Evolutionary conservation across 92 coral and sea anemone species (phyloP).

Genomic region (Zoanthus sociatus): DNA sequence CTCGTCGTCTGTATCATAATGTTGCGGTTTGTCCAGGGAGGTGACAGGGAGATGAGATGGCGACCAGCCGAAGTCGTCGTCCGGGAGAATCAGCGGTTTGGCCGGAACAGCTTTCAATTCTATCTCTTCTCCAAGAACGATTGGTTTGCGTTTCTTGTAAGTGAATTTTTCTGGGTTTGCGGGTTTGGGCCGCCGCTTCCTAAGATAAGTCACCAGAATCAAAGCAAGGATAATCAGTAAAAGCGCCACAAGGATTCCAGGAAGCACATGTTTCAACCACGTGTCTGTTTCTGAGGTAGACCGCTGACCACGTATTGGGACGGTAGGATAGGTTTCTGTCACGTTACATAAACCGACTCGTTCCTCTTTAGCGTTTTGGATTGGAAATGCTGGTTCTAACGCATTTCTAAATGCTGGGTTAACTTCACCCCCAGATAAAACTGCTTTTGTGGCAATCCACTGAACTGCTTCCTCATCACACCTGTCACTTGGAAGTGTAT

Average conservation of each 20-base stretch:
- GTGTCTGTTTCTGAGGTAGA: constrained; percentile 60
- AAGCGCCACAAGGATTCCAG: constrained; percentile 73
- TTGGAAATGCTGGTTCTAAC: constrained; percentile 72
- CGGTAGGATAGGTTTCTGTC: constrained; percentile 51
- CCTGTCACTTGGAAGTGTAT: constrained; percentile 75
- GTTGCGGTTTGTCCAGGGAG: constrained; percentile 71
- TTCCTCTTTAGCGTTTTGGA: constrained; percentile 59
- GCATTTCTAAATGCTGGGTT: constrained; percentile 67
- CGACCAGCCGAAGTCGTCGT: constrained; percentile 83
- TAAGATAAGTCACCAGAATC: constrained; percentile 63
- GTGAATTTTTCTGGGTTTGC: constrained; percentile 79
- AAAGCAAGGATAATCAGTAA: constrained; percentile 72
- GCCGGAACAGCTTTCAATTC: constrained; percentile 82
- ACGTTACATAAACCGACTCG: constrained; percentile 78
- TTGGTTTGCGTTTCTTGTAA: constrained; percentile 90
- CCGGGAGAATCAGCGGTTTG: constrained; percentile 92
- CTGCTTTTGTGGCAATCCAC: constrained; percentile 62
- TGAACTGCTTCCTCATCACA: constrained; percentile 76
- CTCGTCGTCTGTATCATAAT: constrained; percentile 63
- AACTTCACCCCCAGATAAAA: constrained; percentile 69
- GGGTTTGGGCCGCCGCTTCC: constrained; percentile 86
- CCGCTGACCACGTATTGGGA: constrained; percentile 50
- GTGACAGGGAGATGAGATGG: constrained; percentile 88
- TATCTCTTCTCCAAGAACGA: constrained; percentile 84
- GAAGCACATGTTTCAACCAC: constrained; percentile 92